A percentile compares a stretch with the other conserved stretches of the same genome.
Conservation (phyloP, 1,140 invertebrate genomes). For the Harlomillsia oculata region DNA sequence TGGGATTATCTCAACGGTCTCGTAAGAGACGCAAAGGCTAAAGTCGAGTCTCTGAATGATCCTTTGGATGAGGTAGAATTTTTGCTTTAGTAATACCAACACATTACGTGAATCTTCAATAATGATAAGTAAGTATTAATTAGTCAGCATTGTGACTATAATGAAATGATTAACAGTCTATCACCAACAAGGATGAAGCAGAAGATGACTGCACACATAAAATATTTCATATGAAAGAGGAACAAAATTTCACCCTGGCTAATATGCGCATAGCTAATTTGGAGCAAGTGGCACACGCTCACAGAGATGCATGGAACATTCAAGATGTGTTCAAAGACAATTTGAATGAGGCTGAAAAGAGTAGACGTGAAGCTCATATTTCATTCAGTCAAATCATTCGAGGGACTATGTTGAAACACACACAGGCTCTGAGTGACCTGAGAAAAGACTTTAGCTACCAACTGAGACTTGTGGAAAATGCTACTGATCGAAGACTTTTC, state of each 20-base stretch:
- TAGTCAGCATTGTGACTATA: too few species aligned
- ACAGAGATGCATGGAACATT: conserved; percentile 25
- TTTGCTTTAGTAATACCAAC: too few species aligned
- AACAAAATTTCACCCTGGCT: conserved; percentile 73
- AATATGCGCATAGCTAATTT: conserved; percentile 42
- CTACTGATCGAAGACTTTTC: conserved; percentile 59
- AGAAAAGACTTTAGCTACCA: conserved; percentile 8
- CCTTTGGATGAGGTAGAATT: too few species aligned
- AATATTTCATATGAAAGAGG: conserved; percentile 82
- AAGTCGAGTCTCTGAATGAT: too few species aligned
- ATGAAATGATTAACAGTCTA: conserved; percentile 40
- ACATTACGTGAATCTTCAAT: too few species aligned
- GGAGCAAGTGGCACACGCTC: conserved; percentile 26
- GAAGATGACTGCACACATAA: conserved; percentile 82
- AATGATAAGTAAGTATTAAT: too few species aligned
- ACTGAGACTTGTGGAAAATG: conserved; percentile 37
- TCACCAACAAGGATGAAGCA: conserved; percentile 75
- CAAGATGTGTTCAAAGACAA: conserved; percentile 40
- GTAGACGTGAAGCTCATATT: conserved; percentile 63
- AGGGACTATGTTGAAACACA: conserved; percentile 10
- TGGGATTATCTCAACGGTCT: too few species aligned
- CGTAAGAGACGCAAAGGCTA: too few species aligned
- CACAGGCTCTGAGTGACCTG: conserved; percentile 12
- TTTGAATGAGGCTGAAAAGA: conserved; percentile 56
- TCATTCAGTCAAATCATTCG: conserved; percentile 52